phyloP scores from a whole-genome alignment of 1,140 invertebrate genomes.

The Lepidostoma basale region DNA sequence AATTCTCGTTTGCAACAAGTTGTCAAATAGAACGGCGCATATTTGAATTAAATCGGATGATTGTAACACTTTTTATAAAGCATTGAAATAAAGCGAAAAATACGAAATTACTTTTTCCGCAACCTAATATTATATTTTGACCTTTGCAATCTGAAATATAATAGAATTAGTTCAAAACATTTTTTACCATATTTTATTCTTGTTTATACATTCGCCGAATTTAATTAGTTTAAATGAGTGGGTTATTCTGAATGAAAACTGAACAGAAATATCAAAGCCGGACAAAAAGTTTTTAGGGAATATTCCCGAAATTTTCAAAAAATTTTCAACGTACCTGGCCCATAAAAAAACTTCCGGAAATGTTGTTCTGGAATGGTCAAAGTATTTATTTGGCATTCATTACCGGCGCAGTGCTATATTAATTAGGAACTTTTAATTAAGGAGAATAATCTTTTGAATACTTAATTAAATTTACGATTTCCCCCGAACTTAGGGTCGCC shows the following conservation, averaged over 20 bases:
- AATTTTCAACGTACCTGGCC: no score
- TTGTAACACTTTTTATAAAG: neutral
- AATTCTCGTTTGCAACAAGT: neutral
- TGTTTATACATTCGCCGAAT: no score
- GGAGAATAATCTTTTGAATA: slow-evolving; percentile 14
- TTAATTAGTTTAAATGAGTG: no score
- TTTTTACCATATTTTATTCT: no score
- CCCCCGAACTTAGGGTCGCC: no score
- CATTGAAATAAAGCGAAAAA: slow-evolving; percentile 1
- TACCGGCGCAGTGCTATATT: neutral
- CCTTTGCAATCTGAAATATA: no score
- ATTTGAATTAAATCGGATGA: slow-evolving; percentile 15
- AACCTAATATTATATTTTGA: no score
- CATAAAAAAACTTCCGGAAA: neutral
- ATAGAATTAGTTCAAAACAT: no score
- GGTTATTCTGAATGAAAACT: no score
- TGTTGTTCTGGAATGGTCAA: neutral
- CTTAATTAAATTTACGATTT: neutral
- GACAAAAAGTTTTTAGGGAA: no score
- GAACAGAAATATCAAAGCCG: no score
- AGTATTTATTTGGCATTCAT: neutral
- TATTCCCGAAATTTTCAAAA: no score
- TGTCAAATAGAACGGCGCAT: neutral
- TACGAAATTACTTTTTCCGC: neutral
- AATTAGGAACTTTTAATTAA: slow-evolving; percentile 9